Evolutionary conservation across 2,113 vertebrate genomes (phyloP).

Genomic region (Neogale vison): DNA sequence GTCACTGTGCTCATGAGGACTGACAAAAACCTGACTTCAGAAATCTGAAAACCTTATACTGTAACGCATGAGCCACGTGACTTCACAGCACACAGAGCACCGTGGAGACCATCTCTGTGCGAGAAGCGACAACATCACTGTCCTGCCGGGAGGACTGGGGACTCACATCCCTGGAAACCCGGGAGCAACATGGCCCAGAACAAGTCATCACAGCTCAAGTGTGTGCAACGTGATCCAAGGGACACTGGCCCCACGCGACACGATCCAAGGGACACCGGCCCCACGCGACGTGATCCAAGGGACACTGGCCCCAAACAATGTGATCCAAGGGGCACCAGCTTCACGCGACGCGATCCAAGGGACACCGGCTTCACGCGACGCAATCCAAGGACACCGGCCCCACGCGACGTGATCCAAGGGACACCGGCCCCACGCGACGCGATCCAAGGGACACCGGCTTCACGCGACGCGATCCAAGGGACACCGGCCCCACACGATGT

Average conservation of each 20-base stretch:
- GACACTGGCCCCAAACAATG: fast-evolving
- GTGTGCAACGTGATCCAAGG: fast-evolving
- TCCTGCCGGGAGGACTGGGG: not conserved
- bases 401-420: no score
- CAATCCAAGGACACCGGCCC: no score
- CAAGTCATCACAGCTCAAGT: not conserved
- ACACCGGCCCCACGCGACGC: no score
- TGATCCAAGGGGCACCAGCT: no score
- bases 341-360: no score
- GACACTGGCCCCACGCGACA: fast-evolving
- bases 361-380: no score
- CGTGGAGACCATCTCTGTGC: not conserved
- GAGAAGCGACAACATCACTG: not conserved
- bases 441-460: no score
- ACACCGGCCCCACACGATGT: fast-evolving
- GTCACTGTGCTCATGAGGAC: not conserved
- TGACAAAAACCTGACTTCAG: not conserved
- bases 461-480: no score
- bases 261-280: not conserved
- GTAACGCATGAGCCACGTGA: fast-evolving
- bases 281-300: fast-evolving
- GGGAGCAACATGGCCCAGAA: not conserved
- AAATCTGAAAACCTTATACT: not conserved
- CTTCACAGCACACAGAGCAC: not conserved
- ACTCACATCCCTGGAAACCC: not conserved